These are phyloP conservation scores for Trichogramma evanescens DNA, from an alignment of 2,888 invertebrate species.

Conservation along the genomic window DNA sequence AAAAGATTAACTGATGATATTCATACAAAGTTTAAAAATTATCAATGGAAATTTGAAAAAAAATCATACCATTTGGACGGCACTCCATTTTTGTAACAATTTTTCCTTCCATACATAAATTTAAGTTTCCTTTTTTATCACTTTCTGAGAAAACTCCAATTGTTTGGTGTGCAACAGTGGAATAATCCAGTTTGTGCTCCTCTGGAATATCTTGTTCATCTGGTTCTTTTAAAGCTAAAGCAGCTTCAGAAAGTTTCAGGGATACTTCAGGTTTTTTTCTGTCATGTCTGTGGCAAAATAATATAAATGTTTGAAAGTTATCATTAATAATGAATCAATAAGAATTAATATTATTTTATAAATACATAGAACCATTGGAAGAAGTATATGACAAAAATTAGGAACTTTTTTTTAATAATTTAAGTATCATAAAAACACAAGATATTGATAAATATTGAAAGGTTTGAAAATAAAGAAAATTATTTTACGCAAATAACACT, in stretches of 20 bases:
- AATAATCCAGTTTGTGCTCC: conserved; percentile 77
- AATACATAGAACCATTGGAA: too few species aligned
- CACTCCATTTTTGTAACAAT: conserved; percentile 94
- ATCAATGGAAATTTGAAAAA: neutral
- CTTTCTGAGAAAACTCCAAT: conserved; percentile 77
- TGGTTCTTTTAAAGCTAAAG: conserved; percentile 70
- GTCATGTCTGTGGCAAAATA: conserved; percentile 49
- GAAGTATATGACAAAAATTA: too few species aligned
- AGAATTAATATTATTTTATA: too few species aligned
- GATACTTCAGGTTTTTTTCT: conserved; percentile 84
- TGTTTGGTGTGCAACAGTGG: conserved; percentile 83
- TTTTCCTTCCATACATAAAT: conserved; percentile 82
- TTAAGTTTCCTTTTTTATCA: conserved; percentile 71
- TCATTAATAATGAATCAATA: neutral
- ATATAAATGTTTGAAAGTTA: neutral
- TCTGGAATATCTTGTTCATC: conserved; percentile 78
- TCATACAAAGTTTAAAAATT: neutral
- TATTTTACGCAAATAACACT: too few species aligned
- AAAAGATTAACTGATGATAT: neutral
- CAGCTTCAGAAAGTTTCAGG: conserved; percentile 72
- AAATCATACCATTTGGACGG: conserved; percentile 60
- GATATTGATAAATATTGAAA: too few species aligned
- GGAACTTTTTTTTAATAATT: too few species aligned
- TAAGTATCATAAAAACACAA: too few species aligned
- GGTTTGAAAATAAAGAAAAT: too few species aligned